These are phyloP conservation scores for Smutsia gigantea DNA, from an alignment of 2,797 vertebrate species.

Conservation along the genomic window DNA sequence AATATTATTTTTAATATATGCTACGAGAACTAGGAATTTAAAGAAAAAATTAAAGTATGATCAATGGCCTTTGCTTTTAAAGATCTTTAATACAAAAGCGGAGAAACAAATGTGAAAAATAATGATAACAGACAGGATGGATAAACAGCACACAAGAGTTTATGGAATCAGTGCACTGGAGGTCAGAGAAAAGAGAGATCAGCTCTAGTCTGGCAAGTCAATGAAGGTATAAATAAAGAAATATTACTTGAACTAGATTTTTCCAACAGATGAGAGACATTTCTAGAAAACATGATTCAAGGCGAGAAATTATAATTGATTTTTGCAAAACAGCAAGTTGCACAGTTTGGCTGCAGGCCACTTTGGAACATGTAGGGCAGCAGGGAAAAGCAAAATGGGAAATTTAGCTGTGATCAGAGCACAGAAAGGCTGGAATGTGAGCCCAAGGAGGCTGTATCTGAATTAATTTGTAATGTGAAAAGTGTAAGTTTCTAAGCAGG, in stretches of 20 bases:
- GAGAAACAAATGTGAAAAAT: not conserved
- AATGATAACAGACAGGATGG: not conserved
- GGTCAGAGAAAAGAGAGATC: not conserved
- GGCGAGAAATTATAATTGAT: conserved; percentile 14
- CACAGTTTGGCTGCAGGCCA: not conserved
- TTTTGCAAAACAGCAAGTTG: conserved; percentile 21
- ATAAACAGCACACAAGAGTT: not conserved
- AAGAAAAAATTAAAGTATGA: not conserved
- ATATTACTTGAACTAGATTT: not conserved
- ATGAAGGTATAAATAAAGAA: not conserved
- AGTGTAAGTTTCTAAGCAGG: not conserved
- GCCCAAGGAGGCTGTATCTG: not conserved
- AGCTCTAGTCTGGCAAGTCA: not conserved
- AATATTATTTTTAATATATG: not conserved
- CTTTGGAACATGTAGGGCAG: not conserved
- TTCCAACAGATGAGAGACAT: not conserved
- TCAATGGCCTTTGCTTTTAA: not conserved
- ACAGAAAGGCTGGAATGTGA: not conserved
- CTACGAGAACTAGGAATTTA: not conserved
- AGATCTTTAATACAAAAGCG: not conserved
- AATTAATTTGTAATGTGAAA: not conserved
- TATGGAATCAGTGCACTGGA: not conserved
- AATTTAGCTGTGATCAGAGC: not conserved
- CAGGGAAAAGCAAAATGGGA: not conserved
- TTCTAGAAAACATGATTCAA: conserved; percentile 4